Evolutionary conservation across 2,888 invertebrate genomes (phyloP).

Genomic region (Galeopsomyia nigrocyanea): DNA sequence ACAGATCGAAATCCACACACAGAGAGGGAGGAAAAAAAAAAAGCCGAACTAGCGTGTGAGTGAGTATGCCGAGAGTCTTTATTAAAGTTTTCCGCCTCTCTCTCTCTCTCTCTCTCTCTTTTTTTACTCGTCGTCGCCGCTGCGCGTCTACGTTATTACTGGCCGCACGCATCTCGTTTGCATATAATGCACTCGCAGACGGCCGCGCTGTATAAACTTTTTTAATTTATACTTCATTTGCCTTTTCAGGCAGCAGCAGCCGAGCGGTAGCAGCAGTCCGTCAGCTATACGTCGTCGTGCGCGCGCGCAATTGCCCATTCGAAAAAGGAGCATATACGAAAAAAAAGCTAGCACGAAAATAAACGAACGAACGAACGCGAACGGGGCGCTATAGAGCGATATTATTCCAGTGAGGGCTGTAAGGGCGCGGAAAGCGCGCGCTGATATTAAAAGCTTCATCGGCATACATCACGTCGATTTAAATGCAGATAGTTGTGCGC

Average conservation of each 20-base stretch:
- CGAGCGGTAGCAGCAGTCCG: background rate
- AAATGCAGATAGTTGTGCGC: slow-evolving; percentile 45
- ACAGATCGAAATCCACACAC: too few relatives aligned
- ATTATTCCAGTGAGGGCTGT: slow-evolving; percentile 43
- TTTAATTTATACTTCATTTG: slow-evolving; percentile 37
- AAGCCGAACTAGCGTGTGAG: background rate
- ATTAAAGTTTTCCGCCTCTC: slow-evolving; percentile 31
- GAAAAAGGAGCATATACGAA: slow-evolving; percentile 11
- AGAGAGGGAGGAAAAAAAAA: background rate
- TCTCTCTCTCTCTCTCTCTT: background rate
- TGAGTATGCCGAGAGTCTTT: slow-evolving; percentile 5
- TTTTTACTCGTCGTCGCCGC: background rate
- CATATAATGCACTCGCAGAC: slow-evolving; percentile 20
- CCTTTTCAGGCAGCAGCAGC: background rate
- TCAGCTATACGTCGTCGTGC: background rate
- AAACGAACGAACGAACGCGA: background rate
- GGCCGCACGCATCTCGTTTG: slow-evolving; percentile 28
- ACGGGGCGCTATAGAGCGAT: slow-evolving; percentile 23
- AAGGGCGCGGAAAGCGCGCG: slow-evolving; percentile 17
- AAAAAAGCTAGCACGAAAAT: background rate
- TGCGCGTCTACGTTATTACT: background rate
- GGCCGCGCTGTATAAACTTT: slow-evolving; percentile 20
- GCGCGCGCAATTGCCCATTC: slow-evolving; percentile 3
- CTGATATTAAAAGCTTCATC: slow-evolving; percentile 53
- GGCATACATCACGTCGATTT: slow-evolving; percentile 51